Evolutionary conservation across 1,140 invertebrate genomes (phyloP), one percentile per base, ranked within the genome.

Genomic region (Pseudoatta argentina): DNA sequence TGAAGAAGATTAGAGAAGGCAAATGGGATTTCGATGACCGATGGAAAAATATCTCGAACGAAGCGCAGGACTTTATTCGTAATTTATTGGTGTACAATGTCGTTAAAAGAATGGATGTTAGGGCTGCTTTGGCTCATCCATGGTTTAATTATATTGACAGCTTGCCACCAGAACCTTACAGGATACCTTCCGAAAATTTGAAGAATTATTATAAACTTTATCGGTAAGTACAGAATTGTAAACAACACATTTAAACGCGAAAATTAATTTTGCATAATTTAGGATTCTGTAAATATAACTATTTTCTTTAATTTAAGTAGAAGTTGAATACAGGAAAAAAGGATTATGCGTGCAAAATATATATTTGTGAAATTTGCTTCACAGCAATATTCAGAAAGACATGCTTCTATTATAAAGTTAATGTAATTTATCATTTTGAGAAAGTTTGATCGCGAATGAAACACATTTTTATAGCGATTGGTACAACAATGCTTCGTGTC

Each of bases 61-160:
- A 99, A 92, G 98, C 96, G 3, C 97, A 97, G 90, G 98, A 99
- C 95, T 99, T 99, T 93, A 97, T 99, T 71, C 96, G 96, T n/a
- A 97, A 96, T 71, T 93, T 99, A 0, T 94, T 99, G 39, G 95
- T 97, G 1, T 97, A 97, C 89, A 96, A 97, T 92, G 95, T 97
- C 79, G 97, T 97, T 64, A 96, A 96, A 51, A 96, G 98, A 69
- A 96, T 99, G 95, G 97, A 98, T 93, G 96, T 98, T 0, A 96
- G 97, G 87, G 93, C 96, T 1, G 98, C 98, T 0, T 93, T 99
- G 27, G 96, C 96, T 83, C 98, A 99, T 96, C 98, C 98, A 0
- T 99, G 98, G 98, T 95, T 99, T n/a, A 96, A 96, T 72, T 95
- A 96, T 71, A 96, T 97, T 1, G 97, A 98, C 85, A 97, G 95